Conservation (phyloP, 2,888 invertebrate species). For the Plagiodera versicolora region DNA sequence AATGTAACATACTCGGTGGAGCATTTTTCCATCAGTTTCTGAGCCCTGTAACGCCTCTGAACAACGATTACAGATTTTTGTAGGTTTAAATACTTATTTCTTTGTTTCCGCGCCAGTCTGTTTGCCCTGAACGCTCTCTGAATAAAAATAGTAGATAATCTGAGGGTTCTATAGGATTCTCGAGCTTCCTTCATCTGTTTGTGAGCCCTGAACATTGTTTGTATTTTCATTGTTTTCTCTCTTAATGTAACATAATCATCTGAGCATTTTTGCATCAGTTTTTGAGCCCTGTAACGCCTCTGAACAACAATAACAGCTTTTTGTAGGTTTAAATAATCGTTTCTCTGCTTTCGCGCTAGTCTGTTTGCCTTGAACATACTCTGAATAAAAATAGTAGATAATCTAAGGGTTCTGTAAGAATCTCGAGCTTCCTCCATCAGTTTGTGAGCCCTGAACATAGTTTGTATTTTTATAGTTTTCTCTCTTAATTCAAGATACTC, state of each 20-base stretch:
- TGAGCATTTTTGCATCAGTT: constrained; percentile 39
- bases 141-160: constrained; percentile 19
- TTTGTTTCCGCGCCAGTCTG: constrained; percentile 33
- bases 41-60: constrained; percentile 49
- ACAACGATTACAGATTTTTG: constrained; percentile 46
- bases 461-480: constrained; percentile 36
- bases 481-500: constrained; percentile 39
- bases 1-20: constrained; percentile 43
- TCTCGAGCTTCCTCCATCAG: constrained; percentile 30
- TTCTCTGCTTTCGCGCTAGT: constrained; percentile 44
- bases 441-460: constrained; percentile 38
- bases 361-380: constrained; percentile 54
- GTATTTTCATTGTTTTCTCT: constrained; percentile 38
- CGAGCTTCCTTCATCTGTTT: constrained; percentile 30
- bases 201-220: constrained; percentile 39
- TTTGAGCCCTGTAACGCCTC: constrained; percentile 54
- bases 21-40: constrained; percentile 29
- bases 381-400: constrained; percentile 26
- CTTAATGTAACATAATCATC: constrained; percentile 38
- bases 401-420: constrained; percentile 19
- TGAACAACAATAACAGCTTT: constrained; percentile 53
- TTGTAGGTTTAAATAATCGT: constrained; percentile 23
- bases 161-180: constrained; percentile 21
- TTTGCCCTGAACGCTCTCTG: constrained; percentile 48
- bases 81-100: constrained; percentile 44